Base-by-base conservation (phyloP, 2,797 vertebrate species). In the Chelmon rostratus region DNA sequence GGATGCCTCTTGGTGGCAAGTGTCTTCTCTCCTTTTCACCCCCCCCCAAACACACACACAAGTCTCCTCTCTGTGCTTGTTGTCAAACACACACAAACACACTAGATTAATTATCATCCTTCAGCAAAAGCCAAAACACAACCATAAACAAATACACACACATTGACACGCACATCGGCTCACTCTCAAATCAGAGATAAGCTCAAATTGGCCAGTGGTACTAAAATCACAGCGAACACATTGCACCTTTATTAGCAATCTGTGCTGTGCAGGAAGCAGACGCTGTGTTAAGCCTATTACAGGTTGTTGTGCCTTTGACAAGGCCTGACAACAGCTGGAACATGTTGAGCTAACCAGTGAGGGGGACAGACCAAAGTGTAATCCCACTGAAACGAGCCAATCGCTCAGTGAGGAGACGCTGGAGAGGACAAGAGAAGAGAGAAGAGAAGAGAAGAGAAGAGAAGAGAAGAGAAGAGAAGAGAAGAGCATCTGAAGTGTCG, bases 221-320 rank as follows among this genome's bases (percentile, higher is more conserved):
- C 71, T 71, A 88, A 89, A 92, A 90, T 90, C 84, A 66, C 82
- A 80, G 76, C 5, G 16, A 93, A 88, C 84, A 92, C 84, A 84
- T 77, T 85, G 86, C 79, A 87, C 84, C 82, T 92, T 94, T 93
- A 94, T 93, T 92, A 92, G 85, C 86, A 91, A 91, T 94, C 89
- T 92, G 92, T 71, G 76, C 73, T 53, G 84, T 66, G 85, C 88
- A 87, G 84, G 73, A 79, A 84, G 76, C 84, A 86, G 87, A 86
- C 54, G 63, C 75, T 73, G 76, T 52, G 87, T 71, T 90, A 92
- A 94, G 88, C 92, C 91, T 89, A 91, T 92, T 92, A 90, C 84
- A 84, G 76, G 83, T 90, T 88, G 84, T 81, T 90, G 85, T 88
- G 89, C 75, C 88, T 91, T 88, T 83, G 89, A 91, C 83, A 59